Evolutionary conservation across 2,888 invertebrate species (phyloP).

Genomic region (Halictus ligatus): DNA sequence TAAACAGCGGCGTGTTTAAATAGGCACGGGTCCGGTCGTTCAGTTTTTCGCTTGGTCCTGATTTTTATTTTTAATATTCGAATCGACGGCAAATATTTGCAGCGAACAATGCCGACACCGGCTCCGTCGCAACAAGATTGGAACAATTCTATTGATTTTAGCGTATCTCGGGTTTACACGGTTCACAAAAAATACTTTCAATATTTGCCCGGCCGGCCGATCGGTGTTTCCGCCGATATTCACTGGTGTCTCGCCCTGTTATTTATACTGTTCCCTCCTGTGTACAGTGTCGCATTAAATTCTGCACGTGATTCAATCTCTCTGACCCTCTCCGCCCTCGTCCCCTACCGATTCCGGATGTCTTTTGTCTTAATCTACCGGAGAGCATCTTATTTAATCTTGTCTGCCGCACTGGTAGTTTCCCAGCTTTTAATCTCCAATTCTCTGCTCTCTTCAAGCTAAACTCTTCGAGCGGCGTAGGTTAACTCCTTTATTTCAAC

Average conservation of each 20-base stretch:
- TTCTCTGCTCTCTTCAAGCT: too few species aligned
- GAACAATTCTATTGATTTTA: slow-evolving; percentile 29
- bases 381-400: background rate
- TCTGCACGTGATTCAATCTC: slow-evolving; percentile 2
- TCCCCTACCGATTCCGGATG: too few species aligned
- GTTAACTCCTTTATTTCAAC: too few species aligned
- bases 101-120: background rate
- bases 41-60: background rate
- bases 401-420: background rate
- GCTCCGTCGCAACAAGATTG: background rate
- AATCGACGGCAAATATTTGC: slow-evolving; percentile 23
- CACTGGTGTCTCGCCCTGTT: background rate
- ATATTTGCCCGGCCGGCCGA: slow-evolving; percentile 13
- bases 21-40: background rate
- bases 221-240: background rate
- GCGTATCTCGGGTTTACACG: background rate
- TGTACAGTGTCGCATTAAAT: background rate
- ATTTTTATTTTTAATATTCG: slow-evolving; percentile 28
- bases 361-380: background rate
- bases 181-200: slow-evolving; percentile 6
- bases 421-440: too few species aligned
- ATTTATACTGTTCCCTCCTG: background rate
- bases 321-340: too few species aligned
- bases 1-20: slow-evolving; percentile 27
- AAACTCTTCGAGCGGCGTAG: too few species aligned